phyloP scores from a whole-genome alignment of 2,113 vertebrate genomes.

The Lichenostomus cassidix region DNA sequence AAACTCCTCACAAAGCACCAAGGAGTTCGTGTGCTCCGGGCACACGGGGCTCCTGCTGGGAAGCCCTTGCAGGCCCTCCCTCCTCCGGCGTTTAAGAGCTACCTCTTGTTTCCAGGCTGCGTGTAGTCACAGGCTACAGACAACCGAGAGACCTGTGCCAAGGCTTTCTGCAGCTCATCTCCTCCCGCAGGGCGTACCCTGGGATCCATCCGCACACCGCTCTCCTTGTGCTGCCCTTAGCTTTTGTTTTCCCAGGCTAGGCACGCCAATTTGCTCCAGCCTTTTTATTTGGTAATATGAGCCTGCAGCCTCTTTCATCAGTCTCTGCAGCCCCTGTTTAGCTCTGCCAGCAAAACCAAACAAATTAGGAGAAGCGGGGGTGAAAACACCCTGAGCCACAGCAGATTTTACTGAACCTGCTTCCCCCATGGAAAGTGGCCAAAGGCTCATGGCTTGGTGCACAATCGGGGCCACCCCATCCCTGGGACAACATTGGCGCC shows the following conservation, averaged over 20 bases:
- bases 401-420: neutral
- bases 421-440: neutral
- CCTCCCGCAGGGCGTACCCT: neutral
- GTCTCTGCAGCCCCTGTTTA: neutral
- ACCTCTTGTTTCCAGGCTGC: neutral
- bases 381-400: neutral
- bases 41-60: neutral
- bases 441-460: neutral
- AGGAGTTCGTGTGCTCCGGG: neutral
- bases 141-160: neutral
- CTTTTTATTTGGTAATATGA: neutral
- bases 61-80: neutral
- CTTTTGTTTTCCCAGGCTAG: slow-evolving; percentile 12
- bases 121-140: neutral
- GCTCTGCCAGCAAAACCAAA: neutral
- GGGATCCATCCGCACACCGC: neutral
- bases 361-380: neutral
- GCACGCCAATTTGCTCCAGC: neutral
- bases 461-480: fast-evolving
- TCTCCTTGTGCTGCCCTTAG: slow-evolving; percentile 41
- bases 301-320: neutral
- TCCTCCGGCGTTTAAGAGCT: neutral
- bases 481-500: neutral
- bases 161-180: neutral
- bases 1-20: neutral